Evolutionary conservation across 2,113 vertebrate species (phyloP).

Genomic region (Pollachius pollachius): DNA sequence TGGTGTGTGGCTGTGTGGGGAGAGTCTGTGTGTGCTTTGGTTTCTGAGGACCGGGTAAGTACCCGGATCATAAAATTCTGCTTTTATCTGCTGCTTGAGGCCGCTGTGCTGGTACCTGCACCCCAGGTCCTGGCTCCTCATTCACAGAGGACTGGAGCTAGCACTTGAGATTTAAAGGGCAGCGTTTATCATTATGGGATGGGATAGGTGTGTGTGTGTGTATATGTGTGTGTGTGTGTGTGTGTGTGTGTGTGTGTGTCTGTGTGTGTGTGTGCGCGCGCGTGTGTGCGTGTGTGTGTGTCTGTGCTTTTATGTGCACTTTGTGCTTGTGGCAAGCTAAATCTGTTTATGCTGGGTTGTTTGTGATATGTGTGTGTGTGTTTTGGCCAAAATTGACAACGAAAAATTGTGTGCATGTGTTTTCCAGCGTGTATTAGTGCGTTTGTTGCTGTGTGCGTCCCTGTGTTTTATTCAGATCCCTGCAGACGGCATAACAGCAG

Average conservation of each 20-base stretch:
- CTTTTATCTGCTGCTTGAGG: constrained; percentile 7
- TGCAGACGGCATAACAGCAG: too few relatives aligned
- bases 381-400: too few relatives aligned
- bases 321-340: too few relatives aligned
- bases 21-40: too few relatives aligned
- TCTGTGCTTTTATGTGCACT: neutral
- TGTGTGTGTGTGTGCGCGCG: too few relatives aligned
- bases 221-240: too few relatives aligned
- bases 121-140: too few relatives aligned
- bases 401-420: too few relatives aligned
- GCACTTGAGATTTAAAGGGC: neutral
- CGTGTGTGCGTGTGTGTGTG: neutral
- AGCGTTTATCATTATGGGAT: constrained; percentile 1
- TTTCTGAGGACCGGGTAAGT: neutral
- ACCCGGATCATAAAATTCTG: constrained; percentile 12
- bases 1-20: neutral
- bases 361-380: neutral
- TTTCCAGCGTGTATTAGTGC: too few relatives aligned
- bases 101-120: too few relatives aligned
- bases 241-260: too few relatives aligned
- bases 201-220: neutral
- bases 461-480: neutral
- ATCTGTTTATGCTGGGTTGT: too few relatives aligned
- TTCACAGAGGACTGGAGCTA: neutral
- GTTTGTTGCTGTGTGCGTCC: neutral